Evolutionary conservation across 2,113 vertebrate species (phyloP).

Genomic region (Lagenorhynchus albirostris): DNA sequence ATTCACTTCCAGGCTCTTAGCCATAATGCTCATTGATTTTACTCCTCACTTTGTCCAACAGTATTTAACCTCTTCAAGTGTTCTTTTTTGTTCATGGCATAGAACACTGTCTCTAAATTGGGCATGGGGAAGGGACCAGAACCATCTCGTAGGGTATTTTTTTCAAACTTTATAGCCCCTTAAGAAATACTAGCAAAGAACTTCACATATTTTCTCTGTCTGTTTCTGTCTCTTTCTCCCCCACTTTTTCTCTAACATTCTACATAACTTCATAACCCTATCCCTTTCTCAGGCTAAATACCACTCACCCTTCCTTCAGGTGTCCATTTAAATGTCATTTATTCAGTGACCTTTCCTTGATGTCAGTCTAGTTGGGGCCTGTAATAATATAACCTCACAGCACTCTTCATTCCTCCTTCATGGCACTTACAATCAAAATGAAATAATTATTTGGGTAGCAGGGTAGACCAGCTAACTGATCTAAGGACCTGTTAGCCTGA

Average conservation of each 20-base stretch:
- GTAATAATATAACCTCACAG: background rate
- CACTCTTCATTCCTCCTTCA: background rate
- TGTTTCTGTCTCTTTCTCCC: too few species aligned
- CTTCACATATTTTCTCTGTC: background rate
- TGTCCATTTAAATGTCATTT: background rate
- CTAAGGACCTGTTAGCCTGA: background rate
- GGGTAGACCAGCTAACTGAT: background rate
- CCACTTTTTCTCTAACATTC: background rate
- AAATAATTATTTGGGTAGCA: background rate
- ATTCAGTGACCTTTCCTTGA: background rate
- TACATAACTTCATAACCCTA: background rate
- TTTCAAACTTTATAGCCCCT: background rate
- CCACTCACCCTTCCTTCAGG: background rate
- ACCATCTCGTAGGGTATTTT: background rate
- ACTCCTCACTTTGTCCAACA: constrained; percentile 8
- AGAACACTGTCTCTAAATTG: constrained; percentile 17
- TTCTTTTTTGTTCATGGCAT: constrained; percentile 23
- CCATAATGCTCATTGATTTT: constrained; percentile 64
- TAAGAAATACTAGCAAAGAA: background rate
- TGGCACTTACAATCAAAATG: background rate
- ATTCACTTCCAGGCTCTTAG: constrained; percentile 43
- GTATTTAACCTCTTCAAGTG: constrained; percentile 37
- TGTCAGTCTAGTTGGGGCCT: background rate
- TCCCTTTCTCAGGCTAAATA: background rate
- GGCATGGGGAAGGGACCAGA: background rate